These are phyloP conservation scores for Cnemophilus loriae DNA, from an alignment of 2,113 vertebrate species.

Conservation along the genomic window DNA sequence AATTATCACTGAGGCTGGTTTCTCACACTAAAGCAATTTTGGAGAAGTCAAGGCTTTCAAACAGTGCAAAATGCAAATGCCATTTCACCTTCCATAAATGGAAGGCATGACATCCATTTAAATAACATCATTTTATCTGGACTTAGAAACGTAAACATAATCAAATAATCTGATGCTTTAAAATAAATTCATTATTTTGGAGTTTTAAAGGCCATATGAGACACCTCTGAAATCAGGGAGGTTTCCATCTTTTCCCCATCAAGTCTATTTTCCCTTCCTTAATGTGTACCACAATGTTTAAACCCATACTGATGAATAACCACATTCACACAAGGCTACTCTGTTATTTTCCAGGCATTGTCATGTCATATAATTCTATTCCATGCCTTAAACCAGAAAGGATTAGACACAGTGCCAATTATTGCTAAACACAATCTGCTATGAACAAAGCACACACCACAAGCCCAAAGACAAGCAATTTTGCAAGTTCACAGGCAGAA, in stretches of 20 bases:
- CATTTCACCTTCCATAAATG: background rate
- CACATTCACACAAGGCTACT: background rate
- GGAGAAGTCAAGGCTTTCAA: background rate
- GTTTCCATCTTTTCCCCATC: background rate
- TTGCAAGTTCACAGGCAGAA: background rate
- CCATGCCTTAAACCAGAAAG: background rate
- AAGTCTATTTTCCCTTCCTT: background rate
- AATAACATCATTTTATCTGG: background rate
- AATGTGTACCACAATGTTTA: background rate
- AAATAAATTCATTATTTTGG: background rate
- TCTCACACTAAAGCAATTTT: conserved; percentile 9
- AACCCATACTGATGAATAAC: background rate
- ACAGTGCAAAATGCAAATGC: background rate
- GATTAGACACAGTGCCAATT: background rate
- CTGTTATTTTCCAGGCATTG: background rate
- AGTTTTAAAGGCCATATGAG: background rate
- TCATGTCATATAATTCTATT: background rate
- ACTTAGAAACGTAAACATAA: conserved; percentile 27
- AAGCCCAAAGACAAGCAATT: background rate
- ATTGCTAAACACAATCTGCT: background rate
- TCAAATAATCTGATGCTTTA: background rate
- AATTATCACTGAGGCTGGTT: conserved; percentile 17
- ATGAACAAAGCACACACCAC: rapidly evolving
- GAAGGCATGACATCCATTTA: background rate
- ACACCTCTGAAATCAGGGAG: background rate